These are phyloP conservation scores for Coilia nasus DNA, from an alignment of 2,797 vertebrate genomes.

Conservation along the genomic window DNA sequence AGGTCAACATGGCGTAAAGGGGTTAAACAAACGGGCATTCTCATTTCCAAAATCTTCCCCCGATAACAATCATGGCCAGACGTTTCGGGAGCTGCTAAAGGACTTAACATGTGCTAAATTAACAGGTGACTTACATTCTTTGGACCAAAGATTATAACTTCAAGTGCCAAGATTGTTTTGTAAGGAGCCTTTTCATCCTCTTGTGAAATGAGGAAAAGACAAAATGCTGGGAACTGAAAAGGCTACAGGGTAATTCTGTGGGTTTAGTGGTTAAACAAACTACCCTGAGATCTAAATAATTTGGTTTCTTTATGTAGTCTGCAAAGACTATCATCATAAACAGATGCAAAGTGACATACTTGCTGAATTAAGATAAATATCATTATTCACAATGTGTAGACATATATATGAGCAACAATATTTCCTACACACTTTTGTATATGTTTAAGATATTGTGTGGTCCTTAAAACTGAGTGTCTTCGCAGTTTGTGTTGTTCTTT, in stretches of 20 bases:
- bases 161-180: conserved; percentile 18
- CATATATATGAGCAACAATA: not conserved
- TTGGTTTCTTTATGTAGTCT: not conserved
- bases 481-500: too few relatives aligned
- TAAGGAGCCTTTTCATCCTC: conserved; percentile 4
- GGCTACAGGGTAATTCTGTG: not conserved
- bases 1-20: conserved; percentile 79
- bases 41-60: conserved; percentile 63
- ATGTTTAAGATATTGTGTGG: not conserved
- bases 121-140: not conserved
- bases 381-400: not conserved
- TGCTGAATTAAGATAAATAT: not conserved
- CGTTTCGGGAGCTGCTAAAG: conserved; percentile 58
- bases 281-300: not conserved
- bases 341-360: not conserved
- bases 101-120: conserved; percentile 26
- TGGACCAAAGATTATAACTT: conserved; percentile 12
- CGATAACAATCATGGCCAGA: conserved; percentile 52
- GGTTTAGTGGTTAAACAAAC: conserved; percentile 23
- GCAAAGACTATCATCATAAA: not conserved
- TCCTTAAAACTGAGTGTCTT: not conserved
- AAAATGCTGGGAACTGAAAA: conserved; percentile 11
- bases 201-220: conserved; percentile 13
- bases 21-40: conserved; percentile 82
- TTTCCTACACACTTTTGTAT: not conserved